Evolutionary conservation across 2,888 invertebrate species (phyloP), one percentile per base, ranked within the genome.

Genomic region (Pyrocoelia pectoralis): DNA sequence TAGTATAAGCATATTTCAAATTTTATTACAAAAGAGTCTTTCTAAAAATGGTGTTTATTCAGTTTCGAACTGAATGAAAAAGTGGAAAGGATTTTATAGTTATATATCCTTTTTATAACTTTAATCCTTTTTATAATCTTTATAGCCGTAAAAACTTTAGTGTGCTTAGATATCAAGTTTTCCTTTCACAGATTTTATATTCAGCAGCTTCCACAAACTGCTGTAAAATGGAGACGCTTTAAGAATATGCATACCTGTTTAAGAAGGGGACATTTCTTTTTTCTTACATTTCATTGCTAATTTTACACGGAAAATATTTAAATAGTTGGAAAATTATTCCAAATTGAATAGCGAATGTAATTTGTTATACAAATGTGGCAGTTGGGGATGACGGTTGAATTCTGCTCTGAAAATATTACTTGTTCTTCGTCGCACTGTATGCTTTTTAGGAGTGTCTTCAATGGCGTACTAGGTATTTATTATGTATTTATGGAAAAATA

Each of bases 71-170:
- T n/a, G 43, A 40, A 50, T 40, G 17, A 40, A 24, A 58, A 58
- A 40, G 51, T 14, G 15, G 38, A 17, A 17, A 28, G 17, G 53
- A 24, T 61, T 61, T 61, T 61, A 51, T 62, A 57, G 61, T 55
- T 52, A 52, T 56, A 56, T 48, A 38, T 50, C 40, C 43, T 38
- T 58, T 62, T 62, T 62, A 62, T 56, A 62, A 62, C 61, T 62
- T 62, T 62, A 62, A 62, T 62, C 61, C 61, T 62, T 57, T 62
- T 62, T 62, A 62, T 62, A 62, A 62, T 62, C 61, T 62, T 62
- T 62, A 56, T 52, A 62, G 52, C 56, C 33, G 61, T 57, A 62
- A 62, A 51, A 56, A 62, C 61, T 62, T 62, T 62, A 62, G 61
- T 62, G 38, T 62, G 61, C 61, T 62, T 62, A 57, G 61, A 62